These are phyloP conservation scores for Drosophila mauritiana DNA, from an alignment of 1,140 invertebrate species.

Conservation along the genomic window DNA sequence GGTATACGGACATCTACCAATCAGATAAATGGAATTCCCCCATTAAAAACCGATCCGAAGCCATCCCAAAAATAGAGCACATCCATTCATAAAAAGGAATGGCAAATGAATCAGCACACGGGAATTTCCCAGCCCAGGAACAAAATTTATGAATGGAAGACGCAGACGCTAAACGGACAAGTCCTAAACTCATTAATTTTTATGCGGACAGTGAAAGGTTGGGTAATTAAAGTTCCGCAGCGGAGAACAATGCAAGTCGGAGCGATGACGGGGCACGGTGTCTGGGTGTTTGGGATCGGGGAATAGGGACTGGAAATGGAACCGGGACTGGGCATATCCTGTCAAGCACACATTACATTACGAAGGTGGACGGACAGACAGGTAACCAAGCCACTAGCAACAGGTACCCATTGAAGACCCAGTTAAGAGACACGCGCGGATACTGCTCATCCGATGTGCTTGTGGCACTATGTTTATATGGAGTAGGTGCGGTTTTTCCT, in stretches of 20 bases:
- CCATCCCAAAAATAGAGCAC: slow-evolving; percentile 22
- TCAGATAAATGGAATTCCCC: slow-evolving; percentile 50
- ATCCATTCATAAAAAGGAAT: slow-evolving; percentile 61
- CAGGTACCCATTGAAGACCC: slow-evolving; percentile 50
- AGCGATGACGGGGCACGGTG: slow-evolving; percentile 32
- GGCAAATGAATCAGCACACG: slow-evolving; percentile 32
- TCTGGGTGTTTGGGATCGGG: neutral
- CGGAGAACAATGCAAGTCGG: slow-evolving; percentile 52
- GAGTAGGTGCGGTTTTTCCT: slow-evolving; percentile 59
- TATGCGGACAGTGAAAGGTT: slow-evolving; percentile 68
- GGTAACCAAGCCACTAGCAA: slow-evolving; percentile 51
- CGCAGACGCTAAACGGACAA: slow-evolving; percentile 3
- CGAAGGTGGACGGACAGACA: slow-evolving; percentile 16
- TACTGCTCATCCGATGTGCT: slow-evolving; percentile 33
- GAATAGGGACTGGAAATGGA: neutral
- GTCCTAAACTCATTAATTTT: slow-evolving; percentile 69
- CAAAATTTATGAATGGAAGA: slow-evolving; percentile 69
- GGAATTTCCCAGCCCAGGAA: slow-evolving; percentile 46
- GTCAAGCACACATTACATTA: slow-evolving; percentile 70
- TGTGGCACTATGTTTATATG: slow-evolving; percentile 33
- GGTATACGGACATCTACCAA: slow-evolving; percentile 11
- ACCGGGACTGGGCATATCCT: slow-evolving; percentile 58
- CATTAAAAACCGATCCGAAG: slow-evolving; percentile 66
- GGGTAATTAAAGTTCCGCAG: slow-evolving; percentile 64
- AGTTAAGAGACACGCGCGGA: slow-evolving; percentile 67